These are phyloP conservation scores for Catamblyrhynchus diadema DNA, from an alignment of 2,797 vertebrate genomes.

Conservation along the genomic window DNA sequence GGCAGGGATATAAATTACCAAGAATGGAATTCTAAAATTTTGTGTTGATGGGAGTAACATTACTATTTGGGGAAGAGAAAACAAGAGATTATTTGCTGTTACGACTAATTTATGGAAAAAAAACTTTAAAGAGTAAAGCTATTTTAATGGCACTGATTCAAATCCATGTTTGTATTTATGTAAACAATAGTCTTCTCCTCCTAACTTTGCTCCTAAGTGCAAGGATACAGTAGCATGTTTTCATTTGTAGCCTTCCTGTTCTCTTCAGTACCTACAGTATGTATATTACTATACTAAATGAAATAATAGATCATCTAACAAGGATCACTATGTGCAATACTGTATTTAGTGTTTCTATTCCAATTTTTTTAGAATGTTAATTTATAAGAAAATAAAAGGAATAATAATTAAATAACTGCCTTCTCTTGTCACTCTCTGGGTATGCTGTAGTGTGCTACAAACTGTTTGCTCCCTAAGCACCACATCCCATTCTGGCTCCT, in stretches of 20 bases:
- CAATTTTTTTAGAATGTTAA: conserved; percentile 85
- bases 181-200: conserved; percentile 63
- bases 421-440: neutral
- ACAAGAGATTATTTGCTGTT: conserved; percentile 55
- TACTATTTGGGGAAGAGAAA: conserved; percentile 58
- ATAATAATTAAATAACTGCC: conserved; percentile 68
- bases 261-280: conserved; percentile 70
- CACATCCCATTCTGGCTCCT: neutral
- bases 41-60: conserved; percentile 48
- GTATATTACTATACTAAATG: conserved; percentile 74
- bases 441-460: neutral
- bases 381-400: conserved; percentile 92
- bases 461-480: neutral
- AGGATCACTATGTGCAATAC: conserved; percentile 85
- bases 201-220: conserved; percentile 65
- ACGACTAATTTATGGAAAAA: conserved; percentile 52
- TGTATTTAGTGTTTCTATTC: conserved; percentile 87
- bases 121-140: conserved; percentile 61
- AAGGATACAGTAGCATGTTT: conserved; percentile 73
- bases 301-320: conserved; percentile 79
- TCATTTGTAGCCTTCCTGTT: conserved; percentile 71
- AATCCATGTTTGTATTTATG: conserved; percentile 74
- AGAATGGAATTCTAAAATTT: conserved; percentile 47
- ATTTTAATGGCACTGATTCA: conserved; percentile 72
- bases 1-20: conserved; percentile 38